Percentiles rank a stretch among this genome's conserved stretches.
Conservation (phyloP, 2,797 vertebrate species). For the Tinamus major region DNA sequence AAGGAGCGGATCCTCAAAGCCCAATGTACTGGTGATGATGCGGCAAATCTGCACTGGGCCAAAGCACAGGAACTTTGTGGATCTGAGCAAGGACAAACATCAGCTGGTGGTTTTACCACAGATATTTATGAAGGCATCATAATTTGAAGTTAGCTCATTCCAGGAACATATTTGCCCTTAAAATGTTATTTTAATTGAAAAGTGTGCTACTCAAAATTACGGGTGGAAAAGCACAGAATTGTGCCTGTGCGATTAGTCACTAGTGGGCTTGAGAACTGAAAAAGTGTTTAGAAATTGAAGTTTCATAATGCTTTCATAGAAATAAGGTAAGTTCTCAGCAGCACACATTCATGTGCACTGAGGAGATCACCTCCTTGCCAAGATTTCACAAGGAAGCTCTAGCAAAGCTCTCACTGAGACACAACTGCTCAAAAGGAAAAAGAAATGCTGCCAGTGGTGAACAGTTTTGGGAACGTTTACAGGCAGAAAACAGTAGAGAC, state of each 20-base stretch:
- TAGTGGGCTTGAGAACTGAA: background rate
- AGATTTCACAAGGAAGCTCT: background rate
- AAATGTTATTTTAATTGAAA: background rate
- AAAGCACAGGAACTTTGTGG: background rate
- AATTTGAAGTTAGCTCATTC: background rate
- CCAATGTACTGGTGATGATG: background rate
- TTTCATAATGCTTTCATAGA: background rate
- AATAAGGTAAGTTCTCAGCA: background rate
- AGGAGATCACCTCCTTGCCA: background rate
- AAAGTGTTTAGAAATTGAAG: background rate
- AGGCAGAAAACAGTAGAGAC: conserved; percentile 18
- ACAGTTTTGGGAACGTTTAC: background rate
- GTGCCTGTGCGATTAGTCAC: background rate
- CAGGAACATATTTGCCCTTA: background rate
- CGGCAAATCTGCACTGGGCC: no score
- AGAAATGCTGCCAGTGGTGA: background rate
- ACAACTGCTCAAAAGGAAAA: background rate
- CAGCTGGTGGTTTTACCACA: background rate
- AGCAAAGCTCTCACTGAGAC: background rate
- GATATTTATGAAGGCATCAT: background rate
- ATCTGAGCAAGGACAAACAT: background rate
- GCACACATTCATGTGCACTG: background rate
- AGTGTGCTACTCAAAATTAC: background rate
- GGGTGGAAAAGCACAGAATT: background rate
- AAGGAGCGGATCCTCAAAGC: background rate